Base-by-base conservation (phyloP, 2,888 invertebrate genomes). In the Cistogaster globosa region DNA sequence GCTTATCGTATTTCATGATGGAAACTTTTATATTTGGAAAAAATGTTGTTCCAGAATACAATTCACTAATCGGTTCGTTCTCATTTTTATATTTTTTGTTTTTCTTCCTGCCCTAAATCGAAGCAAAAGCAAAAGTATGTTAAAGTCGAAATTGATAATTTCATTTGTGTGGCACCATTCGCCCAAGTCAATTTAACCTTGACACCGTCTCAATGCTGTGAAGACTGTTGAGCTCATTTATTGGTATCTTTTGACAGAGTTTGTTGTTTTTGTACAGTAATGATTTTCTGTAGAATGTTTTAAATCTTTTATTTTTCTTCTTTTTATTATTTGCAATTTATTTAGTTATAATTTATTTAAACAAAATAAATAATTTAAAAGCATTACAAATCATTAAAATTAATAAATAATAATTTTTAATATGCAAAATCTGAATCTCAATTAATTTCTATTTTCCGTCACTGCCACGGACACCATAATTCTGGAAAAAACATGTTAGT, bases 131-230 rank as follows among this genome's bases (percentile, higher is more conserved):
- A 2, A 18, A 18, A 9, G 67, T 75, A 45, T 77, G 58, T 68
- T 67, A n/a, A 48, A 67, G 68, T 48, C 60, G 60, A 45, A 60
- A 62, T 55, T 57, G 69, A 82, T 82, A 76, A 81, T 67, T 74
- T 20, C 63, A 38, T 51, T 32, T 58, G 38, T 51, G 58, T 68
- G 76, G 36, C 67, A 51, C 67, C 68, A 77, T 68, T 77, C 32
- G 16, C 26, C 11, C 18, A 32, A 20, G 11, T 78, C 38, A 26
- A 51, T 74, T 16, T 82, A 82, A 76, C 81, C 81, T 82, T 82
- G 75, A 69, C 81, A 82, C 32, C 36, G 48, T 80, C 65, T 72
- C 71, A 57, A 42, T n/a, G 48, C 45, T 60, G 42, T n/a, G 20
- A 32, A 42, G 9, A 14, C 18, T 69, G 20, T 60, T 68, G 22